phyloP scores from a whole-genome alignment of 2,888 invertebrate species.

The Tachina fera region DNA sequence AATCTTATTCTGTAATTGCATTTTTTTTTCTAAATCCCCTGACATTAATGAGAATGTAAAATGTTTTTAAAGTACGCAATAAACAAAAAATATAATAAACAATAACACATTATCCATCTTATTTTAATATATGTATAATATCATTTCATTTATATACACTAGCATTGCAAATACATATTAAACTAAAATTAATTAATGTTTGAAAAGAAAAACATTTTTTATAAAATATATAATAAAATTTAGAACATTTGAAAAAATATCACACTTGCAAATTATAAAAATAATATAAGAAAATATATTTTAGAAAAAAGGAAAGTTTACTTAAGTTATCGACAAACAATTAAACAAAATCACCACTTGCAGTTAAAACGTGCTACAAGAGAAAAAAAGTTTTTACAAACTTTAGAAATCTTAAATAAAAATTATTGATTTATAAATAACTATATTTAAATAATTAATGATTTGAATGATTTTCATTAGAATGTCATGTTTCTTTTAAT shows the following conservation, averaged over 20 bases:
- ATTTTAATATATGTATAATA: background rate
- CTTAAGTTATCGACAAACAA: conserved; percentile 27
- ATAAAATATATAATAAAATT: conserved; percentile 24
- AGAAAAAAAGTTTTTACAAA: conserved; percentile 21
- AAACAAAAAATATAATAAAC: conserved; percentile 18
- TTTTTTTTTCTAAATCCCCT: conserved; percentile 11
- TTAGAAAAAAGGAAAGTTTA: background rate
- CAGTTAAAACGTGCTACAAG: background rate
- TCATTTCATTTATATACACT: conserved; percentile 27
- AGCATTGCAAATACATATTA: conserved; percentile 19
- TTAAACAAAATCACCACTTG: conserved; percentile 48
- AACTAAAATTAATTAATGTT: conserved; percentile 7
- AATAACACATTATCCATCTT: background rate
- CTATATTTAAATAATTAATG: conserved; percentile 1
- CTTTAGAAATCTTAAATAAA: background rate
- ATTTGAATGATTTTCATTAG: conserved; percentile 18
- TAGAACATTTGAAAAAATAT: conserved; percentile 56
- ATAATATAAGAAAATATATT: background rate
- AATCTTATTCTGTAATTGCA: conserved; percentile 43
- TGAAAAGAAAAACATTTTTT: conserved; percentile 7
- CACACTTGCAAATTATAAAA: conserved; percentile 57
- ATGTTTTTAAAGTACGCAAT: conserved; percentile 11
- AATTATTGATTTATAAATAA: background rate
- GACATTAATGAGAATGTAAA: conserved; percentile 61
- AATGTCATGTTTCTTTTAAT: background rate